Base-by-base conservation (phyloP, 1,140 invertebrate genomes). In the Caenorhabditis tropicalis region DNA sequence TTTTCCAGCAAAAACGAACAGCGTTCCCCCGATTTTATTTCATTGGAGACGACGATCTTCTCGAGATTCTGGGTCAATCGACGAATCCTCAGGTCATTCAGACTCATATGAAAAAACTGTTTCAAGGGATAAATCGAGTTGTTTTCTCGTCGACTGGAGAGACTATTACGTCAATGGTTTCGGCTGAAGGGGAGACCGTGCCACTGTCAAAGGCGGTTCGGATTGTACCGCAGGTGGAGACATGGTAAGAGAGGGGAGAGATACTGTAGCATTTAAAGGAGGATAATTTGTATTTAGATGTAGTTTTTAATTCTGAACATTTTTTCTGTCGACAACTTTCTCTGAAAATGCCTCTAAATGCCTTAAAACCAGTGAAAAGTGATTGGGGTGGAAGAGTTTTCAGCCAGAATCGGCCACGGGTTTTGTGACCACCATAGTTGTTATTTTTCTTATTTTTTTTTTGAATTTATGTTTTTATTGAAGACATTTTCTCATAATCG, bases 81-180 rank as follows among this genome's bases (percentile, higher is more conserved):
- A 91, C 89, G 2, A 99, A 99, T 92, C 95, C 99, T 53, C 95
- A 96, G 0, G 94, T 97, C 79, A 92, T 99, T 10, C 98, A 99
- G 91, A 99, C 99, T 91, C 98, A 99, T 92, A 99, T 99, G 93
- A 99, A 99, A 92, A 99, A 99, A 93, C 99, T 99, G 96, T 99
- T 99, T 92, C 98, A 98, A 82, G 97, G 97, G 3, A 95, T 98
- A 82, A 93, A 95, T 88, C 93, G 91, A 81, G 94, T 97, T 7
- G 91, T 93, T 53, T 95, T 95, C 91, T 93, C 94, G 86, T 92
- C 94, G 33, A 92, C 93, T 48, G 92, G 92, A 56, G 89, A 94
- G 48, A 93, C 94, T 65, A 96, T 96, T 83, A 91, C 94, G 2
- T 93, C 94, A 3, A 94, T 96, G 91, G 93, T 94, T 89, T 95